Evolutionary conservation across 2,113 vertebrate species (phyloP).

Genomic region (Limanda limanda): DNA sequence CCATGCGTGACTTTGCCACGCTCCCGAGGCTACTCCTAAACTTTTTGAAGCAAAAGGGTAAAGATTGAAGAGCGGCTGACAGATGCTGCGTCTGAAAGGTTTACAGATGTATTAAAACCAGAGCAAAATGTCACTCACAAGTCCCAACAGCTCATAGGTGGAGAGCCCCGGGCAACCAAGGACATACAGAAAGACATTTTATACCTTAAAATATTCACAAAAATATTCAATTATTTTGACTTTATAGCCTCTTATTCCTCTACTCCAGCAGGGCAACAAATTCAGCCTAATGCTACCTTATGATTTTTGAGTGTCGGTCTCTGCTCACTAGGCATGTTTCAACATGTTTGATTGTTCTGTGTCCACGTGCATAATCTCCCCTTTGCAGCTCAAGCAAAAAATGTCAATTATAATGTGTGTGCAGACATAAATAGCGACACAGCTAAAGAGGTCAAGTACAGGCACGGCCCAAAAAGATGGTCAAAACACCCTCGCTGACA

Average conservation of each 20-base stretch:
- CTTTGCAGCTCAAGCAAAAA: constrained; percentile 24
- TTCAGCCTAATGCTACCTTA: background rate
- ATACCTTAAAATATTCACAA: constrained; percentile 4
- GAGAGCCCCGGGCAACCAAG: constrained; percentile 6
- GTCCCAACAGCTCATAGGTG: constrained; percentile 21
- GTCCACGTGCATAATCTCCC: constrained; percentile 35
- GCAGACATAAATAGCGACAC: constrained; percentile 10
- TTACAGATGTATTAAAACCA: background rate
- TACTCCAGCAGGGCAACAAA: too few species aligned
- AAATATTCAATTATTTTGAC: constrained; percentile 12
- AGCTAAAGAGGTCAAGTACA: background rate
- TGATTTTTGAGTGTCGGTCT: background rate
- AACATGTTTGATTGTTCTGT: constrained; percentile 37
- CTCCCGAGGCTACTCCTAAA: constrained; percentile 66
- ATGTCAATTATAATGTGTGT: constrained; percentile 52
- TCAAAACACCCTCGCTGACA: background rate
- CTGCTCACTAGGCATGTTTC: constrained; percentile 45
- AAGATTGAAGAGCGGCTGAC: constrained; percentile 51
- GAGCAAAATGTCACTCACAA: constrained; percentile 56
- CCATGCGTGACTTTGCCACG: constrained; percentile 49
- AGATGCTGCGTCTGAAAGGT: constrained; percentile 52
- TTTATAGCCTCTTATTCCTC: background rate
- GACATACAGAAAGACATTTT: constrained; percentile 3
- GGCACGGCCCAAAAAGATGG: background rate
- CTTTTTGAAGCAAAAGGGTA: constrained; percentile 73